Base-by-base conservation (phyloP, 2,888 invertebrate genomes). In the Acanthococcus lagerstroemiae region DNA sequence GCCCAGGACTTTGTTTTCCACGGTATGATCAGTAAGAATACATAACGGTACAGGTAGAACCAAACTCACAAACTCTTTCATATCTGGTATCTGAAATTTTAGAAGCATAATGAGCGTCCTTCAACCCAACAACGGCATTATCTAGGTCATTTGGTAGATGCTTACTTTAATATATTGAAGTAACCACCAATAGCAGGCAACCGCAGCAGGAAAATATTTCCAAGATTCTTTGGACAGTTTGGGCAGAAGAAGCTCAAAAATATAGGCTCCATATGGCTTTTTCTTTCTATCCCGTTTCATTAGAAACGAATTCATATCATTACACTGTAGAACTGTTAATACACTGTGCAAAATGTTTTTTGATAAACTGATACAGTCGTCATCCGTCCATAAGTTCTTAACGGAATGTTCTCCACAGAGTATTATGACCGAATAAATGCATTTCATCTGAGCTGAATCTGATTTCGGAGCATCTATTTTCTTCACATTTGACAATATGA, bases 331-430 rank as follows among this genome's bases (percentile, higher is more conserved):
- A 15, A 44, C 21, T 24, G 37, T 50, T 50, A 54, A 27, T 7
- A 54, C 9, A 19, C 24, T n/a, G 30, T 27, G 9, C 9, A 61
- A 30, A 2, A 50, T 19, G 0, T 1, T 21, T 52, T 22, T 3
- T 12, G 22, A 21, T 3, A 4, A 24, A 2, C 22, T 15, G 37
- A 24, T 17, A 30, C 37, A 21, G 12, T 63, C 63, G 9, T 52
- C 37, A 19, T 63, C 24, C 21, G 37, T 63, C 63, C 63, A 63
- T n/a, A 63, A 21, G 25, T 21, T 37, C 6, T n/a, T 15, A 6
- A 30, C 27, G n/a, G 63, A 63, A 52, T 63, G 63, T 44, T 63
- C 63, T 15, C 63, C 63, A 44, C 63, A 63, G 6, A 63, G 44
- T 37, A 63, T 44, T 37, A 63, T 21, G 24, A 50, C 27, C 12